Evolutionary conservation across 2,113 vertebrate species (phyloP).

Genomic region (Trematomus loennbergii): DNA sequence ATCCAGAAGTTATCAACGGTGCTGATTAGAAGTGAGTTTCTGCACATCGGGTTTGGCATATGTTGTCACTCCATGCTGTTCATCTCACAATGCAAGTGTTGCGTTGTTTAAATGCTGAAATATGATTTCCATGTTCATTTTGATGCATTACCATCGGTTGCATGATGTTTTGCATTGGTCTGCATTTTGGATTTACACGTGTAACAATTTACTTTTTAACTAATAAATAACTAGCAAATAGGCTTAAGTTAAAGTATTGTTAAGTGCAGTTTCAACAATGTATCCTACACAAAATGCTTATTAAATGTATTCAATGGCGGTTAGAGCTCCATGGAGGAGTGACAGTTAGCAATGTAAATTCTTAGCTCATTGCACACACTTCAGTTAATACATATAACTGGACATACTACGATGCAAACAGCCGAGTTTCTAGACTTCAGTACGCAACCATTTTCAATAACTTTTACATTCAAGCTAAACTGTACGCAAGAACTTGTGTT

Average conservation of each 20-base stretch:
- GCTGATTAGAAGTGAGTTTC: constrained; percentile 27
- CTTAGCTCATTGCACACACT: not conserved
- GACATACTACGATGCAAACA: not conserved
- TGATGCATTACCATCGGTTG: not conserved
- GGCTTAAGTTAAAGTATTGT: not conserved
- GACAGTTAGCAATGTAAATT: not conserved
- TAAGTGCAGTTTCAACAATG: not conserved
- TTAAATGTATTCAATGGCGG: not conserved
- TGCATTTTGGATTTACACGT: not conserved
- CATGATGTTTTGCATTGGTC: not conserved
- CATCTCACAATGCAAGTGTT: constrained; percentile 23
- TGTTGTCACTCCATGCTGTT: constrained; percentile 46
- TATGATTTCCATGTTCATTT: constrained; percentile 12
- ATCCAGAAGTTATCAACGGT: constrained; percentile 53
- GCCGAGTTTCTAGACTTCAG: not conserved
- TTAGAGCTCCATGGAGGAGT: not conserved
- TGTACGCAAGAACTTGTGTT: too few relatives aligned
- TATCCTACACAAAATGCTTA: not conserved
- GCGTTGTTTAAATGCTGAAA: constrained; percentile 8
- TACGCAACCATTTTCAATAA: not conserved
- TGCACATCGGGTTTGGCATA: constrained; percentile 45
- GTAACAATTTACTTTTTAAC: constrained; percentile 6
- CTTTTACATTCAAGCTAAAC: not conserved
- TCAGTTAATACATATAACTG: not conserved
- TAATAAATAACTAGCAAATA: not conserved